Percentiles rank a stretch among this genome's conserved stretches.
These are phyloP conservation scores for Lycodopsis pacificus DNA, from an alignment of 2,797 vertebrate species.

Conservation along the genomic window DNA sequence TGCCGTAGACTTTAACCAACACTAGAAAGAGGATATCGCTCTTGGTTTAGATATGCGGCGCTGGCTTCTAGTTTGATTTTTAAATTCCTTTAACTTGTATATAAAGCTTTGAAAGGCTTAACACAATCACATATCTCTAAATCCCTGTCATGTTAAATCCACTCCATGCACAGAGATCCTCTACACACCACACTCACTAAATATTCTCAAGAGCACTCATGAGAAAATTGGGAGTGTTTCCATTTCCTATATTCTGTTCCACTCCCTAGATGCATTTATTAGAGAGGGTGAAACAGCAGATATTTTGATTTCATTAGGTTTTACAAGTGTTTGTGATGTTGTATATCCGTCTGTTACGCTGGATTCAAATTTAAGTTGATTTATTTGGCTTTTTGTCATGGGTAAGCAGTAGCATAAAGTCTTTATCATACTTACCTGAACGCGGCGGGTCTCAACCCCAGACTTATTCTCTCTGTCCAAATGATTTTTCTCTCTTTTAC, in stretches of 20 bases:
- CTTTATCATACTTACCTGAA: background rate
- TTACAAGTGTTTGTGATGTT: slow-evolving; percentile 9
- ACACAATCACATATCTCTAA: slow-evolving; percentile 53
- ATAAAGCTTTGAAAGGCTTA: slow-evolving; percentile 65
- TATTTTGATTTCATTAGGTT: slow-evolving; percentile 43
- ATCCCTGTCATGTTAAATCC: slow-evolving; percentile 68
- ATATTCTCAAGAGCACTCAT: slow-evolving; percentile 54
- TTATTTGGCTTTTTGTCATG: slow-evolving; percentile 7
- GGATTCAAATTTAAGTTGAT: slow-evolving; percentile 23
- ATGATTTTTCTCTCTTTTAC: slow-evolving; percentile 4
- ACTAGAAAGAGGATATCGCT: slow-evolving; percentile 27
- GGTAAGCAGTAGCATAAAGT: background rate
- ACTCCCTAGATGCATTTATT: slow-evolving; percentile 34
- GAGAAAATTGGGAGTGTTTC: slow-evolving; percentile 51
- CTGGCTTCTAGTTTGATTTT: slow-evolving; percentile 50
- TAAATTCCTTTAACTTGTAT: slow-evolving; percentile 64
- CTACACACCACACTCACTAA: slow-evolving; percentile 43
- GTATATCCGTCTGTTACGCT: slow-evolving; percentile 1
- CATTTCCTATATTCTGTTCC: slow-evolving; percentile 31
- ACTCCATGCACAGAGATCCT: slow-evolving; percentile 49
- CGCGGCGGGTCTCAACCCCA: background rate
- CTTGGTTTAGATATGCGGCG: slow-evolving; percentile 44
- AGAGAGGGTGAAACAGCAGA: slow-evolving; percentile 28
- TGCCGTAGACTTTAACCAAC: slow-evolving; percentile 28
- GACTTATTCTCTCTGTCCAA: background rate